Conservation (phyloP, 2,797 vertebrate genomes). For the Molothrus ater region DNA sequence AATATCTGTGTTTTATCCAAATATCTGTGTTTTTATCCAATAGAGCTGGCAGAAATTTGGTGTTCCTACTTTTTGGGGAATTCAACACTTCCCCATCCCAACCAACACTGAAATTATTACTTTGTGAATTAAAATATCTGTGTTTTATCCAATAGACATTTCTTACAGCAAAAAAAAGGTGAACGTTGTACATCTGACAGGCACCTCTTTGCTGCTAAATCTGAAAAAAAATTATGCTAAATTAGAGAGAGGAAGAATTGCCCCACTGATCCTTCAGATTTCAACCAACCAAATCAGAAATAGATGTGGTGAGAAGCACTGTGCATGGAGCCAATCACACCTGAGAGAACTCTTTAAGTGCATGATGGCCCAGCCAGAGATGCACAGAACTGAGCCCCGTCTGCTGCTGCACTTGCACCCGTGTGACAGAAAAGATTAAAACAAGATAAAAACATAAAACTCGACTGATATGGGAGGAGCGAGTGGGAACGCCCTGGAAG, state of each 20-base stretch:
- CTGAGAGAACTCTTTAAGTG: neutral
- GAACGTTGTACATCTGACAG: neutral
- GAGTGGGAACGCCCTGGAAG: slow-evolving; percentile 41
- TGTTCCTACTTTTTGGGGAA: neutral
- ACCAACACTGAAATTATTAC: neutral
- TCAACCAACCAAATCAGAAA: neutral
- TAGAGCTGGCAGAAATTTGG: neutral
- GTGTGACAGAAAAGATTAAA: slow-evolving; percentile 27
- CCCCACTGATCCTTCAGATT: neutral
- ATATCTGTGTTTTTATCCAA: neutral
- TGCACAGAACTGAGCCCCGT: neutral
- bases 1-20: neutral
- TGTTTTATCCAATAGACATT: neutral
- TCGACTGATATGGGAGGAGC: neutral
- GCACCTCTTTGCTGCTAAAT: neutral
- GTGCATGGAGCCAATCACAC: neutral
- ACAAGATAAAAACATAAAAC: slow-evolving; percentile 27
- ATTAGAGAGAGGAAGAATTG: neutral
- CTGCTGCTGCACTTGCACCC: slow-evolving; percentile 7
- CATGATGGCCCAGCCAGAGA: neutral
- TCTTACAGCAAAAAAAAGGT: fast-evolving
- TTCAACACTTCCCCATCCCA: neutral
- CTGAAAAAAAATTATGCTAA: neutral
- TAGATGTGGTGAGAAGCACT: neutral
- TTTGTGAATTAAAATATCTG: neutral